A percentile compares a stretch with the other conserved stretches of the same genome.
Evolutionary conservation across 2,113 vertebrate species (phyloP).

Genomic region (Petaurus breviceps): DNA sequence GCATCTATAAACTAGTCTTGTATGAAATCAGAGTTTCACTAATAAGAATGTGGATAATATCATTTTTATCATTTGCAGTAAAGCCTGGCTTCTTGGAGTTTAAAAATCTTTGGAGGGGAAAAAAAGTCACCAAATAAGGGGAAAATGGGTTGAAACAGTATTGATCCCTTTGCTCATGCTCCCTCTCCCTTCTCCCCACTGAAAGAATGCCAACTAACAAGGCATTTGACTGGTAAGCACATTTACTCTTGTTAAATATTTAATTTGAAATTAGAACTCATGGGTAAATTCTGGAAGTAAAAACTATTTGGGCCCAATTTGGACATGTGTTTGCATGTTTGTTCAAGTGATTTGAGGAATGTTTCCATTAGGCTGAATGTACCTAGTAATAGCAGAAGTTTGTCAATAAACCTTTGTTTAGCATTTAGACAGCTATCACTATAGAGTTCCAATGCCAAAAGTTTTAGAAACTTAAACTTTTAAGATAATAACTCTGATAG

Average conservation of each 20-base stretch:
- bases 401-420: neutral
- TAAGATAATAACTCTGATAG: neutral
- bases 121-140: neutral
- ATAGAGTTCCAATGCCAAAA: neutral
- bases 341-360: neutral
- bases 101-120: neutral
- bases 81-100: slow-evolving; percentile 20
- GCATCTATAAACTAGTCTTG: slow-evolving; percentile 52
- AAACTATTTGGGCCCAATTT: neutral
- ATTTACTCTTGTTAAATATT: neutral
- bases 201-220: neutral
- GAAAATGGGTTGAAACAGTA: neutral
- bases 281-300: neutral
- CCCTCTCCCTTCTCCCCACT: accelerated
- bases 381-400: neutral
- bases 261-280: neutral
- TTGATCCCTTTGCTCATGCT: neutral
- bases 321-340: neutral
- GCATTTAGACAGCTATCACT: neutral
- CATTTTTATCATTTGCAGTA: neutral
- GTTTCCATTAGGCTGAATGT: neutral
- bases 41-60: slow-evolving; percentile 46
- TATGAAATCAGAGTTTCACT: slow-evolving; percentile 66
- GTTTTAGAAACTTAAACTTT: neutral
- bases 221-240: neutral